These are phyloP conservation scores for Drosophila setifemur DNA, from an alignment of 1,140 invertebrate genomes.

Conservation along the genomic window DNA sequence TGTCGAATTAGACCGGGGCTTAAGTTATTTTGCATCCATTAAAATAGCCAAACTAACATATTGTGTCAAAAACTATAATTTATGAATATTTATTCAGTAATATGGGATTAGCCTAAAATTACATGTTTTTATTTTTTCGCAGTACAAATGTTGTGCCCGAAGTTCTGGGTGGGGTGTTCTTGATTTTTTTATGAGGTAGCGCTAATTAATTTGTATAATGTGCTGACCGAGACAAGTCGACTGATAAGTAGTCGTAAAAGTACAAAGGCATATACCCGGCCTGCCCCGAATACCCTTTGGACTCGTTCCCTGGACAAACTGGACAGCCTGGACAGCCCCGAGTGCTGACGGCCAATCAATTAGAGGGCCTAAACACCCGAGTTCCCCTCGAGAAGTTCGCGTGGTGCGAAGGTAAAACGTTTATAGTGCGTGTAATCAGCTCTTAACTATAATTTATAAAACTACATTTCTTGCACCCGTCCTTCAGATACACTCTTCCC, in stretches of 20 bases:
- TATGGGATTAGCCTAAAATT: too few species aligned
- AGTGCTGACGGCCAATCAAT: constrained; percentile 58
- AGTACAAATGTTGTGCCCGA: too few species aligned
- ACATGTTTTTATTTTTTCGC: too few species aligned
- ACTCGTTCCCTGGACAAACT: background rate
- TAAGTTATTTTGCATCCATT: too few species aligned
- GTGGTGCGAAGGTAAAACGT: constrained; percentile 65
- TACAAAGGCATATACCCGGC: constrained; percentile 35
- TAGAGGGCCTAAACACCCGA: constrained; percentile 42
- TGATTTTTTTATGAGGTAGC: constrained; percentile 35
- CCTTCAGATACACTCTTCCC: background rate
- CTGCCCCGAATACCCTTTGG: constrained; percentile 14
- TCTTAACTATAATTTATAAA: constrained; percentile 79
- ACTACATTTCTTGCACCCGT: constrained; percentile 30
- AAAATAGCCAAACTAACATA: too few species aligned
- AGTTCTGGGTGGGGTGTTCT: background rate
- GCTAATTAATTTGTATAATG: constrained; percentile 75
- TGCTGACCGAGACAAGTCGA: constrained; percentile 39
- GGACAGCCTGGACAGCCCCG: background rate
- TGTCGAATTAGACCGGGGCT: too few species aligned
- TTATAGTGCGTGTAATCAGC: constrained; percentile 79
- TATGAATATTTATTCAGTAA: too few species aligned
- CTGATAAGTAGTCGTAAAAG: constrained; percentile 61
- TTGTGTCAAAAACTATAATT: too few species aligned
- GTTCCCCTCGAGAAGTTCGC: constrained; percentile 13